Evolutionary conservation across 2,888 invertebrate species (phyloP).

Genomic region (Dicycla oo): DNA sequence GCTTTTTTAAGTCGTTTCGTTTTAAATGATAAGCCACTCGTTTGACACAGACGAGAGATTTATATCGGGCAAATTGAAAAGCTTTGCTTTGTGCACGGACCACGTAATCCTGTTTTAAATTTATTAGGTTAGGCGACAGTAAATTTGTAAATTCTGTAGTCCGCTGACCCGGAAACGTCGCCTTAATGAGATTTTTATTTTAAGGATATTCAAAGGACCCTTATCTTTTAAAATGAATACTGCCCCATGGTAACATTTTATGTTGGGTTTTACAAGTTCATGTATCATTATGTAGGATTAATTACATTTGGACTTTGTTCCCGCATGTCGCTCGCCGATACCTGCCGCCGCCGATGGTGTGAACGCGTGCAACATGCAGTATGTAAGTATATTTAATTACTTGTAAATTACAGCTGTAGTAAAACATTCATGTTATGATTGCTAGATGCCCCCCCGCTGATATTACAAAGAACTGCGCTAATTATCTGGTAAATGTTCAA

Average conservation of each 20-base stretch:
- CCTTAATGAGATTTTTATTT: constrained; percentile 83
- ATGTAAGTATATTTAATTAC: constrained; percentile 81
- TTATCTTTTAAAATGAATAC: constrained; percentile 68
- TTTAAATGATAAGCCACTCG: constrained; percentile 75
- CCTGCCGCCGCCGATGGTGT: constrained; percentile 65
- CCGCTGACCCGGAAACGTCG: constrained; percentile 86
- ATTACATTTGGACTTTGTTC: constrained; percentile 70
- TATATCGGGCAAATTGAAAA: constrained; percentile 88
- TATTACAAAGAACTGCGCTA: constrained; percentile 68
- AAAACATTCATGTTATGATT: constrained; percentile 62
- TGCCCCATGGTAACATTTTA: constrained; percentile 63
- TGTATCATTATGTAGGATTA: constrained; percentile 63
- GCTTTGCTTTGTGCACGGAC: constrained; percentile 85
- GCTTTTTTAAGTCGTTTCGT: constrained; percentile 63
- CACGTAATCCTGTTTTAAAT: constrained; percentile 89
- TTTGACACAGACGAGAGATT: constrained; percentile 82
- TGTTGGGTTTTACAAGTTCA: constrained; percentile 55
- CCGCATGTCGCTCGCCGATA: constrained; percentile 72
- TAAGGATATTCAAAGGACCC: constrained; percentile 76
- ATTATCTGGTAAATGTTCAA: constrained; percentile 66
- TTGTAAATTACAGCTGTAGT: constrained; percentile 65
- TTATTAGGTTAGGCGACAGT: constrained; percentile 88
- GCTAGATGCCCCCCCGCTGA: constrained; percentile 61
- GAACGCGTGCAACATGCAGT: constrained; percentile 75
- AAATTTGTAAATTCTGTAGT: constrained; percentile 88